These are phyloP conservation scores for Napeogenes inachia DNA, from an alignment of 2,888 invertebrate species.

Conservation along the genomic window DNA sequence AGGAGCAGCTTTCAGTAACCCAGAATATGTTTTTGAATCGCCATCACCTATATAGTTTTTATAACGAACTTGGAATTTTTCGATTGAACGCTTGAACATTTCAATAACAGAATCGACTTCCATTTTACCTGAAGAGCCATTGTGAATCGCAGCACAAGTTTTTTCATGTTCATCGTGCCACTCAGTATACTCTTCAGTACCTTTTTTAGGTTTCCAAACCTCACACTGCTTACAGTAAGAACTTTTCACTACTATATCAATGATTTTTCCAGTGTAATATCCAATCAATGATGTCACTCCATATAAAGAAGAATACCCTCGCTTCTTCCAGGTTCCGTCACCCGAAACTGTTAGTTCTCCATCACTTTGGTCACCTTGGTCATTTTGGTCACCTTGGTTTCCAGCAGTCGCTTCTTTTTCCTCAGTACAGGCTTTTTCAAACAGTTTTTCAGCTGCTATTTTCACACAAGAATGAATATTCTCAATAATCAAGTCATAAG, in stretches of 20 bases:
- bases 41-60: slow-evolving; percentile 25
- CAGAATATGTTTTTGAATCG: slow-evolving; percentile 24
- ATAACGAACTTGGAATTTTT: slow-evolving; percentile 23
- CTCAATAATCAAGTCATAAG: not conserved
- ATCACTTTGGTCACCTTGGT: too few relatives aligned
- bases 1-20: slow-evolving; percentile 23
- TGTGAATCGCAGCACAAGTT: too few relatives aligned
- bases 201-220: too few relatives aligned
- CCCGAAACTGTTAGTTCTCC: slow-evolving; percentile 26
- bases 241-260: too few relatives aligned
- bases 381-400: not conserved
- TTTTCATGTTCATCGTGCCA: too few relatives aligned
- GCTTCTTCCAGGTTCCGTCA: too few relatives aligned
- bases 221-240: too few relatives aligned
- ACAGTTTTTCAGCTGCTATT: not conserved
- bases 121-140: not conserved
- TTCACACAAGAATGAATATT: not conserved
- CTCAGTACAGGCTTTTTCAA: not conserved
- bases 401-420: not conserved
- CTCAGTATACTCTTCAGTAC: too few relatives aligned
- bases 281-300: too few relatives aligned
- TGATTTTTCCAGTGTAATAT: too few relatives aligned
- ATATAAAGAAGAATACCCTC: too few relatives aligned
- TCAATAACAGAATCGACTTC: not conserved
- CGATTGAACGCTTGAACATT: slow-evolving; percentile 25